Base-by-base conservation (phyloP, 2,797 vertebrate species). In the Diglossa cyanea region DNA sequence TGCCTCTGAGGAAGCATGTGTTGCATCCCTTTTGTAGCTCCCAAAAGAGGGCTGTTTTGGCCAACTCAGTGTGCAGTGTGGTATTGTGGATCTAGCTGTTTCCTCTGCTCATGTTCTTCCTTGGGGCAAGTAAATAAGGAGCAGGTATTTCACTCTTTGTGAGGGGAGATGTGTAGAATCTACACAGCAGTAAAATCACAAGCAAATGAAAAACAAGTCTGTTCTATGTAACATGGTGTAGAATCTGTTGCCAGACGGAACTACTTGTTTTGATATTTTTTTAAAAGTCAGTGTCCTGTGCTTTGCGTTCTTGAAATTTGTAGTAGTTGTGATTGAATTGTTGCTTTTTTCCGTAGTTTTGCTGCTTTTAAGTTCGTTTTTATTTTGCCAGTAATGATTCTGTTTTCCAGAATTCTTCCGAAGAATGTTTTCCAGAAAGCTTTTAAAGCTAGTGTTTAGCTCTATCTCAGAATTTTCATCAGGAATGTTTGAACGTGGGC, bases 1-100 rank as follows among this genome's bases (percentile, higher is more conserved):
- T 33, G 11, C 17, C 11, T 2, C 6, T 33, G 31, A 37, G 24
- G n/a, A 57, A n/a, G 28, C 0, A 1, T 6, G 16, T 1, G 1
- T 48, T 70, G 4, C 25, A 79, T 87, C 35, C 10, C 4, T 60
- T 76, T 44, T 51, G 26, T 33, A 23, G 25, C 24, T 84, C 5
- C 30, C 5, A 21, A 7, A 30, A 44, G 35, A 73, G 53, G 25
- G 14, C 4, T 50, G 0, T 37, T 67, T 53, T 67, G 17, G 30
- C 10, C 20, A 45, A 2, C 31, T 33, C 7, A 3, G 0, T 17
- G 6, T 50, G 31, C 30, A 40, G 5, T 28, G 23, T 16, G 40
- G 10, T 60, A 7, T 18, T 62, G 21, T 14, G 10, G 26, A 9
- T 80, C 26, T 61, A 30, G 21, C n/a, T 58, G 0, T 44, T 86